A percentile compares a stretch with the other conserved stretches of the same genome.
Conservation (phyloP, 1,140 invertebrate species). For the Whitmania pigra region DNA sequence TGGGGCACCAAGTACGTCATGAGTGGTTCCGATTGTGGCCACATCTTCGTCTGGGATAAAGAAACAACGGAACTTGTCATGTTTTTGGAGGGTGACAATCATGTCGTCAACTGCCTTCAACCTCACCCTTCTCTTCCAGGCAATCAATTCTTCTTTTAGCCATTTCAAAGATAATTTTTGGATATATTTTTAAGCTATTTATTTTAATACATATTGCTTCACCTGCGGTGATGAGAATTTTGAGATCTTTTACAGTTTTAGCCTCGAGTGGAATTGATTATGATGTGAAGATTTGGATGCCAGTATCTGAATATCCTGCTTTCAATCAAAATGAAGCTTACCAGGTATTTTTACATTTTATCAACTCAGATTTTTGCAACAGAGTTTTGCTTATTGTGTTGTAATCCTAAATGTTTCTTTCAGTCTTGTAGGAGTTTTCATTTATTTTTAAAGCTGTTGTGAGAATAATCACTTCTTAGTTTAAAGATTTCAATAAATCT, state of each 20-base stretch:
- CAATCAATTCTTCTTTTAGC: constrained; percentile 30
- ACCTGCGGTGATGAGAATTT: too few species aligned
- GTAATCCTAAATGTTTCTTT: too few species aligned
- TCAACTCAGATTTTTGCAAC: too few species aligned
- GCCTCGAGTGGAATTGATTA: constrained; percentile 81
- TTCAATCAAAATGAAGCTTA: constrained; percentile 58
- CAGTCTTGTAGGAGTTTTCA: too few species aligned
- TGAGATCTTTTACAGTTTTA: constrained; percentile 45
- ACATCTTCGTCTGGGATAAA: constrained; percentile 41
- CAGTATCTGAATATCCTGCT: constrained; percentile 42
- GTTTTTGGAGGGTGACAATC: constrained; percentile 66
- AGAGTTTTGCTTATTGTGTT: too few species aligned
- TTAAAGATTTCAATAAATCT: too few species aligned
- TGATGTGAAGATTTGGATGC: constrained; percentile 74
- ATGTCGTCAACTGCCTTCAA: constrained; percentile 74
- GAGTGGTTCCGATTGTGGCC: constrained; percentile 70
- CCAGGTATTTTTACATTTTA: constrained; percentile 48
- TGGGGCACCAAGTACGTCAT: constrained; percentile 71
- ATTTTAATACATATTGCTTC: too few species aligned
- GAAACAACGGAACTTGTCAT: constrained; percentile 44
- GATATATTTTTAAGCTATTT: too few species aligned
- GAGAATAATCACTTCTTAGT: too few species aligned
- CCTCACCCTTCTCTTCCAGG: constrained; percentile 66
- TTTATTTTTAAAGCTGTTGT: too few species aligned
- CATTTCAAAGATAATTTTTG: background rate